Evolutionary conservation across 2,797 vertebrate species (phyloP), one percentile per base, ranked within the genome.

Genomic region (Rousettus madagascariensis): DNA sequence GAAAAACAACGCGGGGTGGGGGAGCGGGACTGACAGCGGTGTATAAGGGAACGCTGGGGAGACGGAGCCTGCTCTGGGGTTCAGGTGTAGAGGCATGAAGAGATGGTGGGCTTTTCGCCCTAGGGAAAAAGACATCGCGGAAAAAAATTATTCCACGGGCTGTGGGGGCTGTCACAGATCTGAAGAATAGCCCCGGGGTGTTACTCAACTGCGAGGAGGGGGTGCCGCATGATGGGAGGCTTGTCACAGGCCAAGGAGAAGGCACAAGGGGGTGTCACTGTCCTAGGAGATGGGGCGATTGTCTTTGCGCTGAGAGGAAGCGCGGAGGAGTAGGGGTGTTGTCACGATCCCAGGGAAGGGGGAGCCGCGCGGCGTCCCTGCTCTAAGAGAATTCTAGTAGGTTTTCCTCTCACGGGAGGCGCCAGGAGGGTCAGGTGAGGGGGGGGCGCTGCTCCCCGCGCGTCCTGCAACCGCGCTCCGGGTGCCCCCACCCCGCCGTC

Each of bases 401-500:
- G 1, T 46, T 3, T 88, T 72, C 53, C 57, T 82, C n/a, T 65
- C 72, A 3, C 2, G 16, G 19, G 46, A 94, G 84, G 69, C 41
- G 66, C 83, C 38, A 3, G 66, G 83, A 24, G 90, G 87, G 72
- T 93, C 83, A 84, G 78, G 33, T 22, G 95, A 69, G 90, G 65
- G 95, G 74, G 93, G 65, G 95, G 79, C 61, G 53, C 80, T 8
- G 91, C 84, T 28, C 80, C 68, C 69, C 30, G 72, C 83, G 82
- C 0, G 83, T 19, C 49, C 86, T 12, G 93, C 91, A 86, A 43
- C 94, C 94, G 95, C 96, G 80, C 96, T 95, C 94, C 19, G n/a
- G 75, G 95, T 38, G 72, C 94, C 87, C n/a, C 71, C 96, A 93
- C 97, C 95, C 92, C 15, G 90, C 53, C 55, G 71, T 94, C 97